These are phyloP conservation scores for Ormyrus pomaceus DNA, from an alignment of 2,888 invertebrate species.

Conservation along the genomic window DNA sequence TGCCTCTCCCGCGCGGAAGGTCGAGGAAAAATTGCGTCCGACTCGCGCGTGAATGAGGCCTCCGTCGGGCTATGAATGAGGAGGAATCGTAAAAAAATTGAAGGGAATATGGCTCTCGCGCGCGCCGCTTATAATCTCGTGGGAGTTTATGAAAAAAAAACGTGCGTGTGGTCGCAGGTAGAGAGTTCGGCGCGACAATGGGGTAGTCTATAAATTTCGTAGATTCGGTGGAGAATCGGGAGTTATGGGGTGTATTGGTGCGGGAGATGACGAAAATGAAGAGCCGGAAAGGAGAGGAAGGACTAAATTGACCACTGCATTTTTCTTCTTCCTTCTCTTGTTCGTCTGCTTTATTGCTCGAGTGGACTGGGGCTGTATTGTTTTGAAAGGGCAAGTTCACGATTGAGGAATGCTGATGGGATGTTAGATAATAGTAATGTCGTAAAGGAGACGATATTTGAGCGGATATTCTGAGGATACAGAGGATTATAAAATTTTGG, in stretches of 20 bases:
- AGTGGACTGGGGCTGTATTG: too few relatives aligned
- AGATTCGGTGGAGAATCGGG: conserved; percentile 33
- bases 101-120: not conserved
- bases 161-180: conserved; percentile 55
- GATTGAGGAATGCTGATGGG: too few relatives aligned
- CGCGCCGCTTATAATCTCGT: conserved; percentile 19
- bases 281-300: conserved; percentile 31
- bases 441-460: too few relatives aligned
- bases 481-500: too few relatives aligned
- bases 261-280: conserved; percentile 43
- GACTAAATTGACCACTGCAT: conserved; percentile 21
- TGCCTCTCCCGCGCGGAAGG: not conserved
- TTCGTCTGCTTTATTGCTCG: too few relatives aligned
- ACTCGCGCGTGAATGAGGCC: not conserved
- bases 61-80: conserved; percentile 15
- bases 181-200: conserved; percentile 39
- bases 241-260: not conserved
- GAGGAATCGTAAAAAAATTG: conserved; percentile 27
- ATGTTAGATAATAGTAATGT: too few relatives aligned
- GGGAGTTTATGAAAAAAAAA: conserved; percentile 51
- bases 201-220: conserved; percentile 44
- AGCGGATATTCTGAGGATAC: too few relatives aligned
- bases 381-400: too few relatives aligned
- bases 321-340: conserved; percentile 17
- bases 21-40: conserved; percentile 30